Conservation (phyloP, 2,113 vertebrate species). For the Hystrix brachyura region DNA sequence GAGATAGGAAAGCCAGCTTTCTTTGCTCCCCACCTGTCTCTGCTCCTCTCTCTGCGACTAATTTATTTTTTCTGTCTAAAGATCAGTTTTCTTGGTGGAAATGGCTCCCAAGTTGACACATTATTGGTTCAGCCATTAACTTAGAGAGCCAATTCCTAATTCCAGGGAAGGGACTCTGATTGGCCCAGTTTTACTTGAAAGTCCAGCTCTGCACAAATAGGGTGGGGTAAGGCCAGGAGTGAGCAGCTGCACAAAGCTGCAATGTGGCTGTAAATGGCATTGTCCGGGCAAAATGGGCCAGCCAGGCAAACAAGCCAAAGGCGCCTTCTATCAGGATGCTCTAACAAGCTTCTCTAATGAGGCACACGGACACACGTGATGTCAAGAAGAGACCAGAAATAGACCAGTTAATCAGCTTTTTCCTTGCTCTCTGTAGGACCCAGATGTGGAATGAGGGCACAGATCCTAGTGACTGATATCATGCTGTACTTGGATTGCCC, state of each 20-base stretch:
- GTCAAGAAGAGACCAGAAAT: neutral
- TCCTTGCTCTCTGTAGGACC: neutral
- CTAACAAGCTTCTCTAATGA: conserved; percentile 18
- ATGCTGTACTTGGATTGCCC: neutral
- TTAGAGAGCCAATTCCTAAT: neutral
- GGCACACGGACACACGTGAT: neutral
- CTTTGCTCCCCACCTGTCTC: neutral
- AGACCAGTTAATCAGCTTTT: neutral
- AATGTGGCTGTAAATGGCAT: neutral
- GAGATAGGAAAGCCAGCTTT: neutral
- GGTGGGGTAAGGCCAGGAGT: neutral
- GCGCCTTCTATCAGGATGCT: no score
- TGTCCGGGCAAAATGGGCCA: neutral
- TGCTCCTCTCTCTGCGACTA: neutral
- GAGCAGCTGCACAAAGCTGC: neutral
- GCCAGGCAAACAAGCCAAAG: neutral
- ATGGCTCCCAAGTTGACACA: neutral
- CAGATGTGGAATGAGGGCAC: neutral
- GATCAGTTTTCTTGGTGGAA: neutral
- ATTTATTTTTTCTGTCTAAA: neutral
- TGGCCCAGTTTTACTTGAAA: neutral
- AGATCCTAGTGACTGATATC: neutral
- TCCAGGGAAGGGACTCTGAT: neutral
- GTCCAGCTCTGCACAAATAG: neutral
- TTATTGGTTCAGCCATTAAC: neutral